Conservation (phyloP, 1,140 invertebrate species). For the Anastrepha obliqua region DNA sequence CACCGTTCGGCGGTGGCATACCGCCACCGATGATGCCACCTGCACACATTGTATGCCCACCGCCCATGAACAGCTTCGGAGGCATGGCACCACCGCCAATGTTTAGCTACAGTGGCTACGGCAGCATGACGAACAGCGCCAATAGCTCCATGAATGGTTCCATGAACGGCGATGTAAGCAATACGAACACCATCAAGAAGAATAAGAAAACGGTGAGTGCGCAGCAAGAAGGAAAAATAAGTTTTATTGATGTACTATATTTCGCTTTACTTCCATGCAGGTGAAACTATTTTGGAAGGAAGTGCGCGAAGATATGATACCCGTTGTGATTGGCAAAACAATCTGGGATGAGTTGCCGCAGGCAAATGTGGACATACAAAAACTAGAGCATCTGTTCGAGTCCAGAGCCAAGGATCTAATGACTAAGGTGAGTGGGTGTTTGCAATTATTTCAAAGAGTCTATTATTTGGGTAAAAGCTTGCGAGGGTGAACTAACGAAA, state of each 20-base stretch:
- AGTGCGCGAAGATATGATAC: slow-evolving; percentile 88
- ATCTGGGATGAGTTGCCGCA: slow-evolving; percentile 96
- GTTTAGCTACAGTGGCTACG: slow-evolving; percentile 68
- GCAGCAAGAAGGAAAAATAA: too few species aligned
- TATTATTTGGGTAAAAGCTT: neutral
- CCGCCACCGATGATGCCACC: slow-evolving; percentile 73
- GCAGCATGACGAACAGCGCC: slow-evolving; percentile 69
- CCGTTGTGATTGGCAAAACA: slow-evolving; percentile 82
- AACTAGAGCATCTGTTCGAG: slow-evolving; percentile 98
- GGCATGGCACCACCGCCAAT: slow-evolving; percentile 74
- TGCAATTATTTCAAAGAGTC: neutral
- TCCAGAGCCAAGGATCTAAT: slow-evolving; percentile 96
- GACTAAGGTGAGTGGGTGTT: slow-evolving; percentile 83
- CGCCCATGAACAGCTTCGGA: slow-evolving; percentile 73
- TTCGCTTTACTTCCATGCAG: slow-evolving; percentile 56
- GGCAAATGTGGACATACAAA: slow-evolving; percentile 91
- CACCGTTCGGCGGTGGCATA: slow-evolving; percentile 70
- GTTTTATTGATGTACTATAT: neutral
- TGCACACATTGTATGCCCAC: slow-evolving; percentile 70
- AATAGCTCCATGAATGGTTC: slow-evolving; percentile 72
- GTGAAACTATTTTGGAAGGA: slow-evolving; percentile 99
- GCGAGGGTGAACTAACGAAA: neutral
- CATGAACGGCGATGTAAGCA: slow-evolving; percentile 70
- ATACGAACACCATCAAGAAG: slow-evolving; percentile 81
- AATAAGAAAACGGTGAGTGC: slow-evolving; percentile 91